Evolutionary conservation across 2,113 vertebrate species (phyloP).

Genomic region (Laticauda colubrina): DNA sequence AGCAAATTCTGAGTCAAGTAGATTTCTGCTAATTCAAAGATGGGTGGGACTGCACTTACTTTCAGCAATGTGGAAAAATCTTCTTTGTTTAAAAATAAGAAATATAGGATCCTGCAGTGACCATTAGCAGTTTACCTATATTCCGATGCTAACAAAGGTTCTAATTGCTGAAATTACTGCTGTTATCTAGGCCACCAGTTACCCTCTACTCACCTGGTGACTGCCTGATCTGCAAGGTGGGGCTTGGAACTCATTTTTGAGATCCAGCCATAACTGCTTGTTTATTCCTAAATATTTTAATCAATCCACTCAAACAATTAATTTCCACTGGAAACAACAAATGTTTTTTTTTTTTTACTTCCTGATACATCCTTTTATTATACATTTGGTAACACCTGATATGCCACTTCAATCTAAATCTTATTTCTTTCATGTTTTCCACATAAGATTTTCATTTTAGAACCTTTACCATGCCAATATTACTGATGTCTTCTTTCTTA

Average conservation of each 20-base stretch:
- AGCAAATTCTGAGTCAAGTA: background rate
- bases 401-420: background rate
- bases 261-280: background rate
- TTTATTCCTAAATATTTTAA: background rate
- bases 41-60: background rate
- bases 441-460: background rate
- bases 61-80: background rate
- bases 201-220: background rate
- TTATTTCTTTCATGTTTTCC: background rate
- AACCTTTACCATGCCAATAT: background rate
- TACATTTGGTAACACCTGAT: background rate
- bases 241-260: background rate
- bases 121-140: background rate
- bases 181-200: background rate
- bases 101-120: background rate
- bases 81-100: background rate
- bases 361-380: background rate
- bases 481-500: too few species aligned
- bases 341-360: background rate
- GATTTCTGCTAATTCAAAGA: background rate
- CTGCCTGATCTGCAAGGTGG: background rate
- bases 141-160: background rate
- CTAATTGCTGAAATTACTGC: background rate
- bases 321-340: background rate
- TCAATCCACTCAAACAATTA: background rate